phyloP scores from a whole-genome alignment of 2,113 vertebrate species.

The Nycticorax nycticorax region DNA sequence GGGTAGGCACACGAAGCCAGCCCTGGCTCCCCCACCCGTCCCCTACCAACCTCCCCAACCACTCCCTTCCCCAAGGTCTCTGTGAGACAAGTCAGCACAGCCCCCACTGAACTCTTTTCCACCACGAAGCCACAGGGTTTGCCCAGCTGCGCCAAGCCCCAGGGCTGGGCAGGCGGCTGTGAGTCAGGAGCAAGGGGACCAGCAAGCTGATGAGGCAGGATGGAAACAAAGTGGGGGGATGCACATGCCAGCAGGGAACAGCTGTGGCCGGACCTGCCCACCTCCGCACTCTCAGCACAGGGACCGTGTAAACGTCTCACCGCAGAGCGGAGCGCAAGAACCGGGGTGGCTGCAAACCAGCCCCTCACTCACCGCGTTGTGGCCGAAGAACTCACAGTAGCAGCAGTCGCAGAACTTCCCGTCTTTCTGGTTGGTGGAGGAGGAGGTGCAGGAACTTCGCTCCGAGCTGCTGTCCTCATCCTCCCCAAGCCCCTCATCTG shows the following conservation, averaged over 20 bases:
- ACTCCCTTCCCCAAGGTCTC: background rate
- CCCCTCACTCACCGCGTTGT: conserved; percentile 89
- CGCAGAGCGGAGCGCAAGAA: fast-evolving
- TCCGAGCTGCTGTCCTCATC: conserved; percentile 99
- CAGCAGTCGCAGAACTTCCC: conserved; percentile 99
- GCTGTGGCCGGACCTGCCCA: background rate
- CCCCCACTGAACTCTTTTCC: background rate
- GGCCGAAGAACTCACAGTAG: conserved; percentile 99
- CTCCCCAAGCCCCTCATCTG: conserved; percentile 90
- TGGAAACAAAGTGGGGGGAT: background rate
- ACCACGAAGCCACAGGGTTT: background rate
- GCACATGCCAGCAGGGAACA: background rate
- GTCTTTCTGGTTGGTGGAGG: conserved; percentile 95
- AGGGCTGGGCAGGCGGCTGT: background rate
- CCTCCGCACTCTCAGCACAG: fast-evolving
- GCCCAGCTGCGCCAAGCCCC: background rate
- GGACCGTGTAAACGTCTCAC: fast-evolving
- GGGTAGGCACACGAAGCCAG: background rate
- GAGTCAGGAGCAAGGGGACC: background rate
- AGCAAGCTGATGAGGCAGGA: background rate
- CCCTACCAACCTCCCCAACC: background rate
- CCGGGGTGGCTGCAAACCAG: background rate
- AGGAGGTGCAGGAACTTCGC: conserved; percentile 96
- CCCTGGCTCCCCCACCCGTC: background rate
- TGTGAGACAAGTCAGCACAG: background rate